phyloP scores from a whole-genome alignment of 2,888 invertebrate species.

The Drosophila cognata region DNA sequence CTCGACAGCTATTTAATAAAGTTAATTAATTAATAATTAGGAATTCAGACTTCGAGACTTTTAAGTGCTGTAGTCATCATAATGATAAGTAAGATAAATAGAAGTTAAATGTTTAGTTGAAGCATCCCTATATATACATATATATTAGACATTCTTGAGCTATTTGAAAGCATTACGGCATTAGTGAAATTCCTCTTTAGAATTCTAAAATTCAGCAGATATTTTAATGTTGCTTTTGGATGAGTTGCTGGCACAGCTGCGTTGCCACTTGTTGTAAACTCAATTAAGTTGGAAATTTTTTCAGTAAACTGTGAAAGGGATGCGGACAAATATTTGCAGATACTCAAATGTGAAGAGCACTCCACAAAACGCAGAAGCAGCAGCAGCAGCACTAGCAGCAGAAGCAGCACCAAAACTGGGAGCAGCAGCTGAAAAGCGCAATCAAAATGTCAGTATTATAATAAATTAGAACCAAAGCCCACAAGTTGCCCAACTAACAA shows the following conservation, averaged over 20 bases:
- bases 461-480: conserved; percentile 54
- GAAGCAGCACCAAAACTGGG: background rate
- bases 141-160: background rate
- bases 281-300: conserved; percentile 64
- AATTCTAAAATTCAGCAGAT: conserved; percentile 11
- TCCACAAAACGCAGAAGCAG: background rate
- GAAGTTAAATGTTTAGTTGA: background rate
- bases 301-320: conserved; percentile 53
- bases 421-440: conserved; percentile 48
- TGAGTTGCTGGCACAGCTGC: background rate
- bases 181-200: conserved; percentile 28
- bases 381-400: background rate
- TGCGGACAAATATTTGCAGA: conserved; percentile 70
- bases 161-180: conserved; percentile 12
- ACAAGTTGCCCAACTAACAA: conserved; percentile 39
- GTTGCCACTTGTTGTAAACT: conserved; percentile 59
- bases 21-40: background rate
- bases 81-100: conserved; percentile 1
- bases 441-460: conserved; percentile 71
- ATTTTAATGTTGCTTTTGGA: conserved; percentile 8
- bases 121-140: background rate
- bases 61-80: background rate
- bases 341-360: conserved; percentile 47
- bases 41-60: background rate
- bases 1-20: background rate